These are phyloP conservation scores for Todiramphus saurophagus DNA, from an alignment of 2,113 vertebrate species.

Conservation along the genomic window DNA sequence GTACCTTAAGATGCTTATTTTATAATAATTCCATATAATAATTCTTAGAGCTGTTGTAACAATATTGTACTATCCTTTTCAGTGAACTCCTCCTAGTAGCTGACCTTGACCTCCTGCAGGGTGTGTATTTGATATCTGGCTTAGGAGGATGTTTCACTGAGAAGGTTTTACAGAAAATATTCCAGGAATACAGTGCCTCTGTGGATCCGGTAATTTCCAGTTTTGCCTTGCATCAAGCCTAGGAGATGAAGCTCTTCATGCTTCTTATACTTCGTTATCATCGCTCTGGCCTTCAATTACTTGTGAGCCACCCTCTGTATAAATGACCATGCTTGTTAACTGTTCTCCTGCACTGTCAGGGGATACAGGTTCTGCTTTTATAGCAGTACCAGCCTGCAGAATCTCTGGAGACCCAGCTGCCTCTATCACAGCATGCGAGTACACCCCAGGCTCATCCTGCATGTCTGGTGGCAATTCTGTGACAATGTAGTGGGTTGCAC, in stretches of 20 bases:
- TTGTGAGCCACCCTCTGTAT: constrained; percentile 79
- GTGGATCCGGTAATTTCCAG: not conserved
- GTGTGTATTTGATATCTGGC: not conserved
- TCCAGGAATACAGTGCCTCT: not conserved
- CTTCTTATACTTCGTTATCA: constrained; percentile 51
- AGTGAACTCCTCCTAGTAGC: not conserved
- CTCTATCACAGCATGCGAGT: constrained; percentile 77
- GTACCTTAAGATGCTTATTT: not conserved
- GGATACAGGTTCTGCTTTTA: constrained; percentile 24
- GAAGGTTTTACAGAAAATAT: not conserved
- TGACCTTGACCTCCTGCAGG: not conserved
- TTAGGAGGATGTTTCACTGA: not conserved
- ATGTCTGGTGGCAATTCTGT: constrained; percentile 87
- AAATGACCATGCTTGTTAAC: constrained; percentile 87
- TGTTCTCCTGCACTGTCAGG: constrained; percentile 45
- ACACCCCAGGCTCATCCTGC: constrained; percentile 80
- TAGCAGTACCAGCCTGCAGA: constrained; percentile 59
- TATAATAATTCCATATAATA: not conserved
- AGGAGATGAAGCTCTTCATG: not conserved
- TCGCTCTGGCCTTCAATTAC: constrained; percentile 69
- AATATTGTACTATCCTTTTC: not conserved
- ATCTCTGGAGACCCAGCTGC: constrained; percentile 50
- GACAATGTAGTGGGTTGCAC: constrained; percentile 92
- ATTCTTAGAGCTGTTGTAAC: not conserved
- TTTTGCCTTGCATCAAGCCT: not conserved